Evolutionary conservation across 2,888 invertebrate species (phyloP).

Genomic region (Gnatocerus cornutus): DNA sequence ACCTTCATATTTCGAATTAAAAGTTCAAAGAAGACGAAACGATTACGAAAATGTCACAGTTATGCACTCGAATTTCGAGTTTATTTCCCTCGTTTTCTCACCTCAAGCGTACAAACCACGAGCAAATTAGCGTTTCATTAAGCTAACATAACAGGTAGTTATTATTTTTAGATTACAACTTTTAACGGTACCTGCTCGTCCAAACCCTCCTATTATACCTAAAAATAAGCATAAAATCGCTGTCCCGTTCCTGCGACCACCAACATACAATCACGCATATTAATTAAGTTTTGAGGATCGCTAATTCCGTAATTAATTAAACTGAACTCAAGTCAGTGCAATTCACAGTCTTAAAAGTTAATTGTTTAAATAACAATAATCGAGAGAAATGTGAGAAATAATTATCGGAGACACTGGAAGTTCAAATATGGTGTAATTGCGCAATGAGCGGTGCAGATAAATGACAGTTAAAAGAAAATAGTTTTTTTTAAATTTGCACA

Average conservation of each 20-base stretch:
- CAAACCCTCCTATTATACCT: slow-evolving; percentile 5
- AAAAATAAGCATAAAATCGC: slow-evolving; percentile 11
- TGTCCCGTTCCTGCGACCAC: slow-evolving; percentile 13
- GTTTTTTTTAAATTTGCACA: no score
- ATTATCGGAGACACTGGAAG: slow-evolving; percentile 22
- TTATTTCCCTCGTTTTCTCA: no score
- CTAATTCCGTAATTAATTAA: slow-evolving; percentile 20
- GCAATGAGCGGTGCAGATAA: no score
- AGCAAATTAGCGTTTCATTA: neutral
- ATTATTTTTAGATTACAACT: slow-evolving; percentile 7
- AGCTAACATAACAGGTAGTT: slow-evolving; percentile 1
- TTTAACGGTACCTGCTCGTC: slow-evolving; percentile 3
- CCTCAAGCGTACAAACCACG: neutral
- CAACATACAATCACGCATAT: slow-evolving; percentile 6
- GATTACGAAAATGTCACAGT: neutral
- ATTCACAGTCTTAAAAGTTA: slow-evolving; percentile 28
- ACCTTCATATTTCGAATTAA: slow-evolving; percentile 21
- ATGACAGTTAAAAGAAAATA: no score
- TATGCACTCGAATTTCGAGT: no score
- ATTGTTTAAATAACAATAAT: slow-evolving; percentile 34
- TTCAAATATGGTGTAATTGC: slow-evolving; percentile 26
- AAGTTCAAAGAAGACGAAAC: slow-evolving; percentile 13
- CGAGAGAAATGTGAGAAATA: slow-evolving; percentile 36
- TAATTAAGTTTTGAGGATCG: slow-evolving; percentile 14
- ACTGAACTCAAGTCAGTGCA: slow-evolving; percentile 17